Evolutionary conservation across 2,888 invertebrate genomes (phyloP), one percentile per base, ranked within the genome.

Genomic region (Nomada fucata): DNA sequence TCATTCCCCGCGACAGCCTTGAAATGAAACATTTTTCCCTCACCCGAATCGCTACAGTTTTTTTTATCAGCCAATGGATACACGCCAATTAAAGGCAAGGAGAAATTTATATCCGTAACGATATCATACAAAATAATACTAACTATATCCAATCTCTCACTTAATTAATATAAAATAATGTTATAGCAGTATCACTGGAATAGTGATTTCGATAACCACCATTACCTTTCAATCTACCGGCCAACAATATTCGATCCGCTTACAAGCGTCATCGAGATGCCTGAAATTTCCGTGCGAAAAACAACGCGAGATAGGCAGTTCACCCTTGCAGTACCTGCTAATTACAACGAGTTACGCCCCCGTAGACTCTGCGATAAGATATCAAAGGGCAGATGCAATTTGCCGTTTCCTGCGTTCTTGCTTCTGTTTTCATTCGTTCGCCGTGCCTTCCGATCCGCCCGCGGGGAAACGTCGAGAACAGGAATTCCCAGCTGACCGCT

Each of bases 311-410:
- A 11, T 15, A 55, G 15, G 11, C 44, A 20, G 57, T 60, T 61
- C 29, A 50, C 29, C 53, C 29, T 11, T 1, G 26, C 29, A 23
- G 44, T n/a, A 26, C 61, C 29, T 57, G n/a, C 57, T 52, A 76
- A 78, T 78, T 75, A 78, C 50, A 60, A 7, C 9, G 67, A 36
- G 47, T 44, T 61, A 61, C 75, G 61, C 36, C 15, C 29, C 55
- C 50, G 18, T 50, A n/a, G 20, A 36, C 15, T 29, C 23, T 9
- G 36, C n/a, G 67, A 76, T 76, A 76, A 67, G 47, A 72, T 55
- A 80, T 71, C 67, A 67, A 68, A 73, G 29, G n/a, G n/a, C 50
- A 63, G 61, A 63, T 63, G 47, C 57, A 72, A 80, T 72, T 72
- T 80, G 18, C 23, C 13, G 44, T 68, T 76, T 68, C 65, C 59